phyloP scores from a whole-genome alignment of 2,888 invertebrate genomes.

The Cephus pulcher region DNA sequence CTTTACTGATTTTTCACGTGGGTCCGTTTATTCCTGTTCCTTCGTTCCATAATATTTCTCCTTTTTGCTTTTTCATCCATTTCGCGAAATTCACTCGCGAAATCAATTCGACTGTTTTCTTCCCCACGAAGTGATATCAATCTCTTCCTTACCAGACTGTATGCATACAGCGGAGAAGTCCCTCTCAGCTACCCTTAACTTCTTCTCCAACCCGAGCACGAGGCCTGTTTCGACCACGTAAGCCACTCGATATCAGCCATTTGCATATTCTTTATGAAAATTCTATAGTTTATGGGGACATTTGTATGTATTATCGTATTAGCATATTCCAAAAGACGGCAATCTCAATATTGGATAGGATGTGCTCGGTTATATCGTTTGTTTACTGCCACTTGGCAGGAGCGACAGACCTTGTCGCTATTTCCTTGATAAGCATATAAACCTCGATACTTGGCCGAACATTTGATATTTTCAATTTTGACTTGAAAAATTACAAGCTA shows the following conservation, averaged over 20 bases:
- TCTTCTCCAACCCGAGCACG: not conserved
- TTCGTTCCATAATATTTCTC: not conserved
- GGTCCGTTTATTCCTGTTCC: not conserved
- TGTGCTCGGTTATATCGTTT: constrained; percentile 56
- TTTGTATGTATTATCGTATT: constrained; percentile 66
- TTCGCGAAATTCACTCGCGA: not conserved
- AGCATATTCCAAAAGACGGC: constrained; percentile 65
- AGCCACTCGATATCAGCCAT: constrained; percentile 61
- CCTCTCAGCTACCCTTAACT: not conserved
- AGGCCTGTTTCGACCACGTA: constrained; percentile 19
- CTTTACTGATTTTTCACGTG: not conserved
- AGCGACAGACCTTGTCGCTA: constrained; percentile 2
- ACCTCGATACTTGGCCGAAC: not conserved
- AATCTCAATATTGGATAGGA: constrained; percentile 66
- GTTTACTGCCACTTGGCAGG: constrained; percentile 55
- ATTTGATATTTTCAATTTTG: not conserved
- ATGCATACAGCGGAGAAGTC: not conserved
- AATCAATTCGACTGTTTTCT: constrained; percentile 4
- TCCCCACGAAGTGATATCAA: not conserved
- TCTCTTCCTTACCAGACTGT: not conserved
- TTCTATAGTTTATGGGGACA: constrained; percentile 66
- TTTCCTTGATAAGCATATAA: constrained; percentile 18
- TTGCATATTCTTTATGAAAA: constrained; percentile 67
- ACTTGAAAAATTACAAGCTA: not conserved
- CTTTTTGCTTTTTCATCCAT: not conserved